phyloP scores from a whole-genome alignment of 2,888 invertebrate genomes.

The Synergus japonicus region DNA sequence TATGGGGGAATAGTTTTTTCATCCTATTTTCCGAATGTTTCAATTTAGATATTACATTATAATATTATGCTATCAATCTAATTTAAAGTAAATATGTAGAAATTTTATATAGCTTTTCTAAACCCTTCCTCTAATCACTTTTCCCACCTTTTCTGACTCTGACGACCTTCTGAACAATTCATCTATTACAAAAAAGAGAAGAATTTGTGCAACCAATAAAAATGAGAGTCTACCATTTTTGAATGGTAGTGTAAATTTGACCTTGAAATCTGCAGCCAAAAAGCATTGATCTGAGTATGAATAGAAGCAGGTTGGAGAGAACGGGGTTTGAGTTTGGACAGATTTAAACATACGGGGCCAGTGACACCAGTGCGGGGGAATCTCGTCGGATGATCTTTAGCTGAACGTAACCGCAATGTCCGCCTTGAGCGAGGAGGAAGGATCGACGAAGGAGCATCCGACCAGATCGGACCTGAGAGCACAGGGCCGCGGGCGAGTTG shows the following conservation, averaged over 20 bases:
- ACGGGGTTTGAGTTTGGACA: not conserved
- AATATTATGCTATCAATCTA: not conserved
- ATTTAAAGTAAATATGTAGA: not conserved
- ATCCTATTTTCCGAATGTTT: not conserved
- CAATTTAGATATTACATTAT: not conserved
- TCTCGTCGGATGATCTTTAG: constrained; percentile 4
- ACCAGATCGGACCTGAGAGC: constrained; percentile 49
- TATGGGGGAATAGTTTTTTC: not conserved
- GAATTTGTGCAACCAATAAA: no score
- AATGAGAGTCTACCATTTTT: no score
- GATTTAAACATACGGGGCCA: constrained; percentile 33
- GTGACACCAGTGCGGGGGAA: constrained; percentile 25
- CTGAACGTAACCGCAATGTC: constrained; percentile 26
- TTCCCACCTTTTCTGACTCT: no score
- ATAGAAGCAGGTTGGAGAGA: not conserved
- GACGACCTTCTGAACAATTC: no score
- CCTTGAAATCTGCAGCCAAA: not conserved
- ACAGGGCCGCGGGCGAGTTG: constrained; percentile 68
- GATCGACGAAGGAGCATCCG: constrained; percentile 56
- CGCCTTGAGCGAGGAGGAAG: constrained; percentile 44
- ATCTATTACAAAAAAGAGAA: no score
- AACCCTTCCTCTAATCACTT: no score
- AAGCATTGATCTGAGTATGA: not conserved
- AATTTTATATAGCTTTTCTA: no score
- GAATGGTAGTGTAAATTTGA: no score